These are phyloP conservation scores for Epinephelus lanceolatus DNA, from an alignment of 2,113 vertebrate species.

Conservation along the genomic window DNA sequence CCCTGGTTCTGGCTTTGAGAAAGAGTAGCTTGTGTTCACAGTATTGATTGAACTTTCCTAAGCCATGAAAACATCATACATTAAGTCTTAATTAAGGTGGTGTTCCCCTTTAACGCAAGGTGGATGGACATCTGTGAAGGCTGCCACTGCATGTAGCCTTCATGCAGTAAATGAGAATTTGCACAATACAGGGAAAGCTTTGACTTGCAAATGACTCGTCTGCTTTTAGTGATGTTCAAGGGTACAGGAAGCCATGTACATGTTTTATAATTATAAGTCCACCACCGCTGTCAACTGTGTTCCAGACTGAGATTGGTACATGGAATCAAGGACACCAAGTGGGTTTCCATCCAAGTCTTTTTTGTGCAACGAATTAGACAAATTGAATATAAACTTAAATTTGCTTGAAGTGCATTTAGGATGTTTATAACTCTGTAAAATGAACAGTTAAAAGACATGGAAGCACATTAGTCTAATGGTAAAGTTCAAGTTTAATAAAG, in stretches of 20 bases:
- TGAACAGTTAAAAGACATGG: conserved; percentile 7
- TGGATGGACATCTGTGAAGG: conserved; percentile 8
- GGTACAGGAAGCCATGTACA: conserved; percentile 16
- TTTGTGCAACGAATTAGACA: neutral
- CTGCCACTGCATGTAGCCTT: neutral
- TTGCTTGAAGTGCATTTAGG: neutral
- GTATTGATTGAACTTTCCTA: no score
- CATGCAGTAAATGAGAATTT: conserved; percentile 11
- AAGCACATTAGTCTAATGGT: neutral
- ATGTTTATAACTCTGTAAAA: conserved; percentile 4
- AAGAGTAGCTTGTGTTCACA: no score
- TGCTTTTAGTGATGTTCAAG: conserved; percentile 55
- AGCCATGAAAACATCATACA: no score
- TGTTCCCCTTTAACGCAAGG: neutral
- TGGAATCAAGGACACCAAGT: conserved; percentile 15
- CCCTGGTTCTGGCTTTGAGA: no score
- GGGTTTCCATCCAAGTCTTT: neutral
- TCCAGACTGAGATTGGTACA: conserved; percentile 6
- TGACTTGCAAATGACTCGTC: conserved; percentile 47
- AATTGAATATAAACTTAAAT: neutral
- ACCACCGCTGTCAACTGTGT: neutral
- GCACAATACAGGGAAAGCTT: neutral
- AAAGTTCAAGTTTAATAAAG: conserved; percentile 21
- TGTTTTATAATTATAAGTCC: conserved; percentile 23
- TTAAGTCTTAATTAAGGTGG: no score